Percentiles rank a stretch among this genome's conserved stretches.
Conservation (phyloP, 1,140 invertebrate species). For the Glossosoma conforme region DNA sequence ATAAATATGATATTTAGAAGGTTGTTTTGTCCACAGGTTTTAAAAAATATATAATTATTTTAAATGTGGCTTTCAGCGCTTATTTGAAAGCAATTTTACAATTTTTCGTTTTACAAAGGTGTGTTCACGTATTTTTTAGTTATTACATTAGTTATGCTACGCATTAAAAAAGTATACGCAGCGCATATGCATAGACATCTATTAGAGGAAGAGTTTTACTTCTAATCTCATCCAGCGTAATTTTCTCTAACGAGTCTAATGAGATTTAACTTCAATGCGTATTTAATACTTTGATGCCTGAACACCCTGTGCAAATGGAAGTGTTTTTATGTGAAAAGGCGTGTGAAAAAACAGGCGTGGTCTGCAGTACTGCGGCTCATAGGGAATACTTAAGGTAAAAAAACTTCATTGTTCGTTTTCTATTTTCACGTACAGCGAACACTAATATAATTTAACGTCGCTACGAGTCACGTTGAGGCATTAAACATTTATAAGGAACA, state of each 20-base stretch:
- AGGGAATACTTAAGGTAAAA: conserved; percentile 18
- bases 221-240: neutral
- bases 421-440: conserved; percentile 23
- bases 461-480: too few relatives aligned
- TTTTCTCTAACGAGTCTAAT: neutral
- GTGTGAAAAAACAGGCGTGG: conserved; percentile 16
- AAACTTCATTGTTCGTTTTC: conserved; percentile 21
- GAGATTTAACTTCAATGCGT: neutral
- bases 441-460: too few relatives aligned
- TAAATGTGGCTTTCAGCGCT: too few relatives aligned
- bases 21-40: too few relatives aligned
- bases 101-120: too few relatives aligned
- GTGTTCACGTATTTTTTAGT: neutral
- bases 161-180: conserved; percentile 2
- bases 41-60: too few relatives aligned
- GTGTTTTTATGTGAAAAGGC: conserved; percentile 12
- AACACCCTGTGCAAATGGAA: conserved; percentile 7
- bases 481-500: too few relatives aligned
- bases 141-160: neutral
- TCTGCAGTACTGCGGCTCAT: neutral
- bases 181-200: neutral
- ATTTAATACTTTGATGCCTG: neutral
- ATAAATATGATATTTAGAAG: too few relatives aligned
- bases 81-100: too few relatives aligned
- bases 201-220: conserved; percentile 3